Percentiles rank a stretch among this genome's conserved stretches.
These are phyloP conservation scores for Aphidius gifuensis DNA, from an alignment of 1,140 invertebrate species.

Conservation along the genomic window DNA sequence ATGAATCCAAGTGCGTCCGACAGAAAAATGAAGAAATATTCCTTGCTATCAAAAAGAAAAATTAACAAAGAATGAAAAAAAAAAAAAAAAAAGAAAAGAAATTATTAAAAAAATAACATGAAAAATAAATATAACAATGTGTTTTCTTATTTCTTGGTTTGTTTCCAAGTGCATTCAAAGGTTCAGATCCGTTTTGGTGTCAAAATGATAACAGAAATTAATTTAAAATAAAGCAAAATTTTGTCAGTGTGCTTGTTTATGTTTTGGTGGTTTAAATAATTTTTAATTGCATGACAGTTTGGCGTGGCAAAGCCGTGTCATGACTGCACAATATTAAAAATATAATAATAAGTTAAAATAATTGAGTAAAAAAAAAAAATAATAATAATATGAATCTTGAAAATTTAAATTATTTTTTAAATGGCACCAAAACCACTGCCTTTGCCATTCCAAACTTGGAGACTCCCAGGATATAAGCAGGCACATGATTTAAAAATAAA, in stretches of 20 bases:
- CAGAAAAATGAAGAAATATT: constrained; percentile 26
- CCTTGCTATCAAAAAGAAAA: constrained; percentile 14
- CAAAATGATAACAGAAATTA: constrained; percentile 38
- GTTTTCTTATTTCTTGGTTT: constrained; percentile 58
- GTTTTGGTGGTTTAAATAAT: constrained; percentile 39
- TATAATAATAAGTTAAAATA: not conserved
- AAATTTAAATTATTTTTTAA: constrained; percentile 30
- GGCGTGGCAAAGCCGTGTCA: constrained; percentile 57
- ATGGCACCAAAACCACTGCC: constrained; percentile 73
- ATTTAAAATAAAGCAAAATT: constrained; percentile 31
- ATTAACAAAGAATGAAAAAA: too few species aligned
- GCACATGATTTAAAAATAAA: constrained; percentile 41
- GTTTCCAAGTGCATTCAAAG: constrained; percentile 57
- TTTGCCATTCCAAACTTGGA: constrained; percentile 63
- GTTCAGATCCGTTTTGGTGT: constrained; percentile 64
- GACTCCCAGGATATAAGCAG: constrained; percentile 59
- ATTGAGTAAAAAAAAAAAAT: constrained; percentile 18
- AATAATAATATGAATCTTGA: constrained; percentile 4
- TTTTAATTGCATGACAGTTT: constrained; percentile 49
- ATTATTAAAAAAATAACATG: constrained; percentile 34
- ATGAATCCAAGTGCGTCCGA: too few species aligned
- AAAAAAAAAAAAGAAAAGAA: not conserved
- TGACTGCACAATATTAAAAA: constrained; percentile 54
- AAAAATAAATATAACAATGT: constrained; percentile 37
- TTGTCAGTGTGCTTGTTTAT: constrained; percentile 62